Evolutionary conservation across 2,113 vertebrate genomes (phyloP), one percentile per base, ranked within the genome.

Genomic region (Grallaria varia): DNA sequence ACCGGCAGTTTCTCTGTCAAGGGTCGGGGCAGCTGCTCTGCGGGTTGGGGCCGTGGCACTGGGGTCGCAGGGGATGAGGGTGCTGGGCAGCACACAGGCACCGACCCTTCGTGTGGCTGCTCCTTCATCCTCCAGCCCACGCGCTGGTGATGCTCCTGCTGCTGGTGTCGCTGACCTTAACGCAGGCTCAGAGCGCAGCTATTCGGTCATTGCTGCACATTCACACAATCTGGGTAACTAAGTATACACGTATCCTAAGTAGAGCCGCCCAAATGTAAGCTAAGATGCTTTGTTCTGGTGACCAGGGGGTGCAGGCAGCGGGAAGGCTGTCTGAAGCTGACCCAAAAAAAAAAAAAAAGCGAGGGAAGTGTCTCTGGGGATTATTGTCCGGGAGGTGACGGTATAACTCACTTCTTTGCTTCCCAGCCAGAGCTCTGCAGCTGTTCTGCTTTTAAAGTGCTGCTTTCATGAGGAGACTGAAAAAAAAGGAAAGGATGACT

Each of bases 101-200:
- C 8, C 2, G 2, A 14, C 2, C 3, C 64, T 40, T 39, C 0
- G 0, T 12, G 6, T 10, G 19, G 27, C 44, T 28, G 15, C n/a
- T 64, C 60, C 60, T 19, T 75, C 50, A 3, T 78, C 50, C 53
- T 49, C 17, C 50, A 55, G 30, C 45, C 30, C 5, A 2, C 59
- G 7, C 2, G 1, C 3, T 13, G 25, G 21, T 12, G 10, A 37
- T 35, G 53, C 37, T 74, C 47, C 73, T 47, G 66, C 72, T 55
- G 16, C 2, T 12, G 42, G 3, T 42, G 50, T 17, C 42, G 23
- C 37, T 42, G 45, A 72, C 37, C 67, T 37, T 55, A 42, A 33
- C 4, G 0, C 58, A 53, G 39, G 7, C 52, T 82, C 49, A 18
- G n/a, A 37, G 31, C 5, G 9, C 56, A 27, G 50, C 47, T 75